phyloP scores from a whole-genome alignment of 1,140 invertebrate species.

The Helicoverpa zea region DNA sequence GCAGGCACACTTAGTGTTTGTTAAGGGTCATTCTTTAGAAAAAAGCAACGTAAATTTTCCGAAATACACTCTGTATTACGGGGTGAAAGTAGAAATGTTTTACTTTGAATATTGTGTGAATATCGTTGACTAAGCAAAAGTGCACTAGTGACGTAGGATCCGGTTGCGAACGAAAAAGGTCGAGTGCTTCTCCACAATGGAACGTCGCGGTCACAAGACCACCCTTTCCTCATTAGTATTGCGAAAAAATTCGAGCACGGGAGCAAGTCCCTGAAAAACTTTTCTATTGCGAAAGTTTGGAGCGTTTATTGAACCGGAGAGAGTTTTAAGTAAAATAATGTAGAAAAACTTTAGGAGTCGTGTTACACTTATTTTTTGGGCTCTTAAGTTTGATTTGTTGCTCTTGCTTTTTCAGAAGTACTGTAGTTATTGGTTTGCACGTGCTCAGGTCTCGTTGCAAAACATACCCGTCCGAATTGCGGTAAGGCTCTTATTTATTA shows the following conservation, averaged over 20 bases:
- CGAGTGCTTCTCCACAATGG: constrained; percentile 46
- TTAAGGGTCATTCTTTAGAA: not conserved
- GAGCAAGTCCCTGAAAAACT: constrained; percentile 33
- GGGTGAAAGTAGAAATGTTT: not conserved
- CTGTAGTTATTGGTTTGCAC: no score
- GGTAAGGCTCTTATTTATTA: no score
- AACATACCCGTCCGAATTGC: no score
- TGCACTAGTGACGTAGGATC: constrained; percentile 22
- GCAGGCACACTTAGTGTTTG: not conserved
- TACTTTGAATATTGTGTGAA: constrained; percentile 5
- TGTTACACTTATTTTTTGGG: constrained; percentile 16
- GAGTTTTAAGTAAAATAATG: constrained; percentile 23
- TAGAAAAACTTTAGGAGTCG: constrained; percentile 3
- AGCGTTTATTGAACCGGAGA: constrained; percentile 13
- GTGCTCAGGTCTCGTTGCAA: no score
- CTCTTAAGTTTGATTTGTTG: not conserved
- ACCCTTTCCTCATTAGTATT: constrained; percentile 52
- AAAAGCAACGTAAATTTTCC: constrained; percentile 5
- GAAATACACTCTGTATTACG: not conserved
- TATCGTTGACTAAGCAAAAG: constrained; percentile 26
- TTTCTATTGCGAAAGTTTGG: constrained; percentile 32
- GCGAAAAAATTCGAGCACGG: constrained; percentile 43
- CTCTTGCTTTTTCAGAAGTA: not conserved
- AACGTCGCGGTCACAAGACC: constrained; percentile 31
- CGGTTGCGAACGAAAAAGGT: constrained; percentile 45